Base-by-base conservation (phyloP, 2,888 invertebrate genomes). In the Agonopterix heracliana region DNA sequence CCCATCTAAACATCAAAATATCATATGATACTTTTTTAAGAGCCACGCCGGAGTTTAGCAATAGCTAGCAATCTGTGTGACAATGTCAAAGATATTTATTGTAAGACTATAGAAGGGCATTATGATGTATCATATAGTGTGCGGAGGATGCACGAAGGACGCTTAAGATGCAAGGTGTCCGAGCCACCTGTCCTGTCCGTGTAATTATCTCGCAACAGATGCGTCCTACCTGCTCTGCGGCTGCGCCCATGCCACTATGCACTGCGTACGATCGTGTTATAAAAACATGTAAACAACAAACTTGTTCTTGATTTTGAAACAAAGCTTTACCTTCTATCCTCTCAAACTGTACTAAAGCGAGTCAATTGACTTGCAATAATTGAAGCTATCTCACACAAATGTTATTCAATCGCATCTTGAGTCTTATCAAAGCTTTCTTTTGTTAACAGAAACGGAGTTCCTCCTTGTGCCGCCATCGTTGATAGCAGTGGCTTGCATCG, bases 401-500 rank as follows among this genome's bases (percentile, higher is more conserved):
- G 26, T 7, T 26, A 26, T 26, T 26, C 26, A 26, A 26, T 26
- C 5, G 26, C 26, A 26, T 5, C 5, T 26, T 26, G 26, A 26
- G 26, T 26, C 26, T 26, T 26, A 26, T 26, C 5, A 7, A 26
- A 26, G 26, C 26, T 26, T 38, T 38, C 54, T 45, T 54, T 83
- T 81, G 78, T 75, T 63, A 57, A 77, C 91, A 94, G 94, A 94
- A 78, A 92, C 93, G n/a, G 91, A 91, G 59, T 91, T 94, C 66
- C 91, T 94, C 55, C 89, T 92, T 68, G 92, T 92, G 49, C 91
- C 92, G 9, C 93, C 94, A 26, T 94, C 94, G 1, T 68, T 93
- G 67, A 90, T 94, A 12, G 93, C 94, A 0, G 90, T 92, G 9
- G 93, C 93, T 5, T 93, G 93, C 68, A 89, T 94, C 48, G 90